A percentile compares a stretch with the other conserved stretches of the same genome.
Conservation (phyloP, 2,797 vertebrate species). For the Jordanella pulchra region DNA sequence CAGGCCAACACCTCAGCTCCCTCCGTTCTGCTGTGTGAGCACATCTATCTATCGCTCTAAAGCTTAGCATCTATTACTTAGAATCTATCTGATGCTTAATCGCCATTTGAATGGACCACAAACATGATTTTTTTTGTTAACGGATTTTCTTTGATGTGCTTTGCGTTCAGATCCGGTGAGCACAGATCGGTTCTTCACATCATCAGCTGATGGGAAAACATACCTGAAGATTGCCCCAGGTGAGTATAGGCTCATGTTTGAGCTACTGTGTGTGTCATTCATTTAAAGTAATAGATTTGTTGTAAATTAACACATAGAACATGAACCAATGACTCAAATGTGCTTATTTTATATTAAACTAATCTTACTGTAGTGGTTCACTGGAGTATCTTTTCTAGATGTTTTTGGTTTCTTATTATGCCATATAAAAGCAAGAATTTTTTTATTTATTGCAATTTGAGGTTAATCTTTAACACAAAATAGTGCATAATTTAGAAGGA, state of each 20-base stretch:
- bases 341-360: not conserved
- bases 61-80: not conserved
- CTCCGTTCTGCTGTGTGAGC: slow-evolving; percentile 73
- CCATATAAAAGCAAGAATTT: not conserved
- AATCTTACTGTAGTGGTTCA: too few relatives aligned
- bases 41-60: not conserved
- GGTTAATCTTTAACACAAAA: not conserved
- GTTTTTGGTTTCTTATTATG: not conserved
- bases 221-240: slow-evolving; percentile 76
- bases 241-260: slow-evolving; percentile 27
- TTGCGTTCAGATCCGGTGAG: slow-evolving; percentile 61
- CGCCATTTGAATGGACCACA: not conserved
- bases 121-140: too few relatives aligned
- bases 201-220: slow-evolving; percentile 69
- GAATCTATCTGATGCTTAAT: not conserved
- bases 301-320: not conserved
- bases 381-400: too few relatives aligned
- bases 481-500: not conserved
- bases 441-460: not conserved
- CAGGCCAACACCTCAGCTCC: slow-evolving; percentile 49
- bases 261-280: not conserved
- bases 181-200: slow-evolving; percentile 68
- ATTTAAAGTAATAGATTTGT: not conserved
- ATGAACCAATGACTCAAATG: not conserved
- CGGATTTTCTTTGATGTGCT: not conserved